Conservation (phyloP, 2,113 vertebrate species). For the Anoura caudifer region DNA sequence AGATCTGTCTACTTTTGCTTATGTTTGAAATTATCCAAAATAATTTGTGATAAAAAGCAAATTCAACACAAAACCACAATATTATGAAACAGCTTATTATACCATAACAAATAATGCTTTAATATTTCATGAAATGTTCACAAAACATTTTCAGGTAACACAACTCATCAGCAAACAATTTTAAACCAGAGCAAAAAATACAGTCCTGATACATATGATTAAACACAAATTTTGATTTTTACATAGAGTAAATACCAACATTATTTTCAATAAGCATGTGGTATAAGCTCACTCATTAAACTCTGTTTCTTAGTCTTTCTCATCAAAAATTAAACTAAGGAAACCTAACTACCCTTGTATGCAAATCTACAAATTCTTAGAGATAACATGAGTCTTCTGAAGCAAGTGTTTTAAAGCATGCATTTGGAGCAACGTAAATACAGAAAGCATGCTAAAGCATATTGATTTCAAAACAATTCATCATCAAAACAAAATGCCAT, state of each 20-base stretch:
- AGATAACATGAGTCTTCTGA: not conserved
- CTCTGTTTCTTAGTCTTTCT: not conserved
- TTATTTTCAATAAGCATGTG: constrained; percentile 8
- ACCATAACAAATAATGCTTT: not conserved
- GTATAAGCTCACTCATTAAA: constrained; percentile 10
- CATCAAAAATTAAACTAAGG: not conserved
- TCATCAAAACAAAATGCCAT: not conserved
- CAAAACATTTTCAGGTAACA: not conserved
- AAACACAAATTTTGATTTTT: not conserved
- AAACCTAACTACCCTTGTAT: not conserved
- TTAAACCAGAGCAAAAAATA: not conserved
- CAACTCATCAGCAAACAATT: not conserved
- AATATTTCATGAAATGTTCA: not conserved
- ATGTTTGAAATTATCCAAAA: not conserved
- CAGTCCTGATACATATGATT: not conserved
- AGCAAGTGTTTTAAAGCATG: not conserved
- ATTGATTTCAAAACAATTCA: not conserved
- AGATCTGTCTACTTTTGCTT: not conserved
- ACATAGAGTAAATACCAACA: not conserved
- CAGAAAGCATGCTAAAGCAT: not conserved
- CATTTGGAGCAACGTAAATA: not conserved
- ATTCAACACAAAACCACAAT: constrained; percentile 18
- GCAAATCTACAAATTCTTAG: constrained; percentile 9
- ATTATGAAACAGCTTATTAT: not conserved
- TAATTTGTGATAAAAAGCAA: not conserved